Conservation (phyloP, 2,113 vertebrate species). For the Lepus europaeus region DNA sequence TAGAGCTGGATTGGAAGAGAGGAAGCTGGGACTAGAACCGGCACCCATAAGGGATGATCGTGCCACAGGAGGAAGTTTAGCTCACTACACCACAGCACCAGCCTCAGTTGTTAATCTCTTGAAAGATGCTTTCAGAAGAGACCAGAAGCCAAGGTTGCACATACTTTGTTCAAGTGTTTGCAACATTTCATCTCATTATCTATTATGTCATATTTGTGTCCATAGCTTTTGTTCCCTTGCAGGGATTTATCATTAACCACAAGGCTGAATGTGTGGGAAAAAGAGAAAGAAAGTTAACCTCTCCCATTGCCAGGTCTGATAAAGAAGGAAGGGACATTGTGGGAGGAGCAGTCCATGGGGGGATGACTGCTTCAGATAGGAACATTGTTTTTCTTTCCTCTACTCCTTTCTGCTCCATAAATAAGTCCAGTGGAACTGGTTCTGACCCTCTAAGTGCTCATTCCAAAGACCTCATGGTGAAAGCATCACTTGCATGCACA, state of each 20-base stretch:
- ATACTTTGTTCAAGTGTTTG: neutral
- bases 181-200: neutral
- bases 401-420: neutral
- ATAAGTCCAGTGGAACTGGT: neutral
- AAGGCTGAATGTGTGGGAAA: neutral
- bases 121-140: neutral
- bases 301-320: neutral
- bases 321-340: neutral
- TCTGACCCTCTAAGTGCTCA: neutral
- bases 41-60: no score
- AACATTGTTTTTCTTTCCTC: neutral
- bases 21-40: no score
- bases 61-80: no score
- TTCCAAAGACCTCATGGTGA: neutral
- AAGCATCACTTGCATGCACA: neutral
- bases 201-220: neutral
- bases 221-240: neutral
- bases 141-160: neutral
- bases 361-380: rapidly evolving
- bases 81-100: no score
- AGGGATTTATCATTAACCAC: neutral
- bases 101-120: neutral
- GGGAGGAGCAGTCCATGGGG: no score
- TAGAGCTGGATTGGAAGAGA: no score
- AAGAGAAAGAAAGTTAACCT: neutral